Evolutionary conservation across 2,888 invertebrate species (phyloP), one percentile per base, ranked within the genome.

Genomic region (Cepaea hortensis): DNA sequence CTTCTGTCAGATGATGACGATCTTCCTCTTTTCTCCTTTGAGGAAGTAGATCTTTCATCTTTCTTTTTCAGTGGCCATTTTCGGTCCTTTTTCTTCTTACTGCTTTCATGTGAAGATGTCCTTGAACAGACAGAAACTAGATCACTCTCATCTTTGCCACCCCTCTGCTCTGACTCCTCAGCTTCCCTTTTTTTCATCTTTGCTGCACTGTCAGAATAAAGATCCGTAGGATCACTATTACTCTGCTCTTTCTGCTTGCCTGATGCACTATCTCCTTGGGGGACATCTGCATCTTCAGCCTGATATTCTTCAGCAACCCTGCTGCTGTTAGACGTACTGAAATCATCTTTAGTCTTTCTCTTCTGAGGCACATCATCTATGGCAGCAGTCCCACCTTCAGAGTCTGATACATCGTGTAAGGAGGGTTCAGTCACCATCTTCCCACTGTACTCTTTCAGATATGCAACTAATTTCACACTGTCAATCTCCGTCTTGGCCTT

Each of bases 361-460:
- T 76, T 76, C 20, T 50, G 15, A 20, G 76, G 50, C 20, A 50
- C 2, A 1, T 15, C 18, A 18, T 68, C 81, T 1, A 20, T 48
- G 9, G 65, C 6, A 11, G 23, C 48, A 20, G 50, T 18, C 48
- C 7, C 11, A 18, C 7, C 50, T 77, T 76, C 55, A 62, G 50
- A 15, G 13, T 61, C 61, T 62, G 62, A 23, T 68, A 68, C 70
- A 81, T 81, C 70, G 72, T 48, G 4, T 46, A 70, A 18, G 35
- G 48, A 48, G n/a, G 81, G 46, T 46, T 70, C 81, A n/a, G 50
- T 1, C 70, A 68, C 50, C 83, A 83, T 83, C n/a, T 83, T 83
- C 6, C 75, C 83, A 68, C 84, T 84, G 46, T 84, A 84, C 50
- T 84, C 84, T 50, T 84, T 84, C 11, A 84, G 76, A 68, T 84